Percentiles rank a stretch among this genome's conserved stretches.
phyloP scores from a whole-genome alignment of 2,888 invertebrate genomes.

The Argyresthia albistria region DNA sequence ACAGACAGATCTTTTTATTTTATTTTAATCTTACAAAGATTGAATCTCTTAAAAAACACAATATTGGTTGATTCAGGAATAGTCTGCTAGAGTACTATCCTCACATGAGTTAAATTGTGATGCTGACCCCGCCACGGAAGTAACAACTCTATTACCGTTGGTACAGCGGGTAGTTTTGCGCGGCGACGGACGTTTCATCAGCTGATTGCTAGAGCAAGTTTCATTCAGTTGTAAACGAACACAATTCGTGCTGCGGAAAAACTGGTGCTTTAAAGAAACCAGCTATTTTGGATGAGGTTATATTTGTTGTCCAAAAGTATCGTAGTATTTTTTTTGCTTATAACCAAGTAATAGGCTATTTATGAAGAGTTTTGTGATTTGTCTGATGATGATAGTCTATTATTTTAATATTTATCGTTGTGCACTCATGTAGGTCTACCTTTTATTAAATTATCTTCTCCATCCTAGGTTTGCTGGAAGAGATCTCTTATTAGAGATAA shows the following conservation, averaged over 20 bases:
- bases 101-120: slow-evolving; percentile 2
- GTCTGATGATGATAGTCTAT: no score
- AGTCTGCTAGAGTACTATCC: slow-evolving; percentile 2
- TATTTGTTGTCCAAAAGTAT: not conserved
- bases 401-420: not conserved
- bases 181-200: slow-evolving; percentile 14
- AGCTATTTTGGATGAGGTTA: not conserved
- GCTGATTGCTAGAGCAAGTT: slow-evolving; percentile 27
- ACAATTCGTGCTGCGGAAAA: slow-evolving; percentile 27
- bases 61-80: no score
- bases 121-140: slow-evolving; percentile 2
- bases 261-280: not conserved
- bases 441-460: no score
- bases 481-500: no score
- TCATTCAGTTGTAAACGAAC: slow-evolving; percentile 44
- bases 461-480: no score
- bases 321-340: not conserved
- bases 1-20: no score
- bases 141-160: slow-evolving; percentile 7
- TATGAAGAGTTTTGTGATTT: no score
- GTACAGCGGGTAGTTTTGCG: not conserved
- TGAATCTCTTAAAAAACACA: no score
- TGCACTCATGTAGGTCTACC: no score
- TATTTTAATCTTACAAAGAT: no score
- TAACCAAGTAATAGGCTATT: no score